phyloP scores from a whole-genome alignment of 2,888 invertebrate species.

The Diaphora mendica region DNA sequence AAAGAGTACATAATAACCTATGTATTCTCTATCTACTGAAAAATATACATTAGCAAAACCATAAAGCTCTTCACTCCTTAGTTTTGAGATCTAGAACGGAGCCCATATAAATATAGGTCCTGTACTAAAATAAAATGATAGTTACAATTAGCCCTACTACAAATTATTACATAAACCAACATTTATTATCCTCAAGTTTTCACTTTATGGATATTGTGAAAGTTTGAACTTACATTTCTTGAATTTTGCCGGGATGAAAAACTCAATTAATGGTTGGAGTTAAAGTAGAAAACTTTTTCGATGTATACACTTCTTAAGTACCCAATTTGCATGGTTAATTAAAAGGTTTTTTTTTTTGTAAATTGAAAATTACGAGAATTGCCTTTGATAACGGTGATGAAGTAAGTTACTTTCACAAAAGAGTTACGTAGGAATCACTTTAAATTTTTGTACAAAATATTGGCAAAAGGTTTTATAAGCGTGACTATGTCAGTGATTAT shows the following conservation, averaged over 20 bases:
- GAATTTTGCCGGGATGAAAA: slow-evolving; percentile 25
- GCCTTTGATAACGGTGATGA: slow-evolving; percentile 8
- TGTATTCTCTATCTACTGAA: too few species aligned
- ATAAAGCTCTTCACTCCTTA: not conserved
- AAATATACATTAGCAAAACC: too few species aligned
- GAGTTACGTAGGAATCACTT: not conserved
- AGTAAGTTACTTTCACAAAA: not conserved
- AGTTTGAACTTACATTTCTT: slow-evolving; percentile 25
- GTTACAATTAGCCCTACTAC: not conserved
- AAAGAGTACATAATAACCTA: too few species aligned
- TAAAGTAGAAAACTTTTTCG: slow-evolving; percentile 23
- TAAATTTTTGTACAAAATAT: not conserved
- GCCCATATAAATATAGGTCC: not conserved
- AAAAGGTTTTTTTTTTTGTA: slow-evolving; percentile 16
- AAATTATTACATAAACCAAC: slow-evolving; percentile 20
- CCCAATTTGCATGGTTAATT: slow-evolving; percentile 27
- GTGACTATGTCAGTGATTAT: too few species aligned
- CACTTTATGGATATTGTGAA: slow-evolving; percentile 21
- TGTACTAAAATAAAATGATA: not conserved
- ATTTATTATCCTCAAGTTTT: slow-evolving; percentile 18
- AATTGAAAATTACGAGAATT: slow-evolving; percentile 20
- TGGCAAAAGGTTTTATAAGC: too few species aligned
- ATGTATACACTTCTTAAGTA: slow-evolving; percentile 22
- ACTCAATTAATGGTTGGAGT: slow-evolving; percentile 30
- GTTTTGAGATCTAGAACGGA: not conserved